Evolutionary conservation across 2,113 vertebrate species (phyloP).

Genomic region (Laticauda laticaudata): DNA sequence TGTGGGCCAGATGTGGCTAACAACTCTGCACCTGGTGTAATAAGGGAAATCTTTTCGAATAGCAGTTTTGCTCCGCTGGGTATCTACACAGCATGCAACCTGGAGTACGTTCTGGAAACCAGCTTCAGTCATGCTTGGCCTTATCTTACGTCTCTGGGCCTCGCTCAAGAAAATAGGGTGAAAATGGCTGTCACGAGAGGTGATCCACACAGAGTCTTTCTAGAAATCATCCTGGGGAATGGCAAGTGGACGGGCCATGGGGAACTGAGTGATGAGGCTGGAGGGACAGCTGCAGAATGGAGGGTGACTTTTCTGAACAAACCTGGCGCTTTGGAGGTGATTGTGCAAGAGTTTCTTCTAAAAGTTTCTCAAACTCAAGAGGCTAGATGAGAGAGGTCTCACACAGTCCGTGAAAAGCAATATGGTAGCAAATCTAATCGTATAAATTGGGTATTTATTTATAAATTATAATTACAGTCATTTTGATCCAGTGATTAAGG

Average conservation of each 20-base stretch:
- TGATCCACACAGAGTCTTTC: slow-evolving; percentile 27
- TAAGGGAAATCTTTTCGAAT: slow-evolving; percentile 45
- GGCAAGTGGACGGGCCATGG: slow-evolving; percentile 67
- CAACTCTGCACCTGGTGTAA: slow-evolving; percentile 54
- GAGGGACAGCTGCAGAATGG: slow-evolving; percentile 57
- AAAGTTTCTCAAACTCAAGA: not conserved
- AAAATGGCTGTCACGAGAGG: slow-evolving; percentile 45
- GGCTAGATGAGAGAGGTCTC: not conserved
- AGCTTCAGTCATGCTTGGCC: slow-evolving; percentile 68
- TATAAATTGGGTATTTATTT: too few relatives aligned
- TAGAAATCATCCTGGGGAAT: slow-evolving; percentile 67
- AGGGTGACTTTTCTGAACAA: slow-evolving; percentile 64
- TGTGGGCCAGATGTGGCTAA: slow-evolving; percentile 67
- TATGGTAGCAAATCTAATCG: not conserved
- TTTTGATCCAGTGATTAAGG: too few relatives aligned
- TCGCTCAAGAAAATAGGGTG: slow-evolving; percentile 65
- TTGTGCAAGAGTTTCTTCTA: not conserved
- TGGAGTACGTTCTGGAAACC: slow-evolving; percentile 55
- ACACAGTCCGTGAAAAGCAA: not conserved
- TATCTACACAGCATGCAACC: slow-evolving; percentile 44
- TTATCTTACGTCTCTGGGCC: slow-evolving; percentile 58
- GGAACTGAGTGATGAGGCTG: slow-evolving; percentile 41
- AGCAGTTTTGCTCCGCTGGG: slow-evolving; percentile 50
- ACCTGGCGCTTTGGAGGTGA: slow-evolving; percentile 73
- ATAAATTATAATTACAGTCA: too few relatives aligned